Percentiles rank a stretch among this genome's conserved stretches.
phyloP scores from a whole-genome alignment of 2,113 vertebrate species.

The Onychostoma macrolepis region DNA sequence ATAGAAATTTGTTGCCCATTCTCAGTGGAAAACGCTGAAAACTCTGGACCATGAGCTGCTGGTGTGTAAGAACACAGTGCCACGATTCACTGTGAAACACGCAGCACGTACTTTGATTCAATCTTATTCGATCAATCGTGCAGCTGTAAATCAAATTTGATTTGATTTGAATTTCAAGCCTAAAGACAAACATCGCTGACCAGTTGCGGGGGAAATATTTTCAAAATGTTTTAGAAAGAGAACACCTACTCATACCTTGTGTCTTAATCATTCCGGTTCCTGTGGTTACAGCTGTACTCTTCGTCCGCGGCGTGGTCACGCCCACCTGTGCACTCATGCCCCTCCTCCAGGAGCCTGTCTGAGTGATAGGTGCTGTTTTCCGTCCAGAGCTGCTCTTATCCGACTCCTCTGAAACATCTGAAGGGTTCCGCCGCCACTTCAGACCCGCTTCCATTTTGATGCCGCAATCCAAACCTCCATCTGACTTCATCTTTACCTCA shows the following conservation, averaged over 20 bases:
- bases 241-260: constrained; percentile 83
- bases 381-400: constrained; percentile 90
- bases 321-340: constrained; percentile 97
- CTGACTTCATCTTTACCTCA: constrained; percentile 85
- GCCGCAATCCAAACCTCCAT: constrained; percentile 87
- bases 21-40: not conserved
- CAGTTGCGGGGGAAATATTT: not conserved
- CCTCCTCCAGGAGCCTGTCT: constrained; percentile 95
- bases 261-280: constrained; percentile 78
- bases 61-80: not conserved
- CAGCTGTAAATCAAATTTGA: not conserved
- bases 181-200: not conserved
- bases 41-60: not conserved
- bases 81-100: not conserved
- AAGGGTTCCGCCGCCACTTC: constrained; percentile 90
- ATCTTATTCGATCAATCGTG: not conserved
- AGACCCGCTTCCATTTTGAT: constrained; percentile 84
- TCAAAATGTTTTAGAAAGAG: not conserved
- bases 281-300: constrained; percentile 75
- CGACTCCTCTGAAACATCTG: constrained; percentile 92
- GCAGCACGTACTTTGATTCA: not conserved
- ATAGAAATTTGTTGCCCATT: too few relatives aligned
- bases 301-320: constrained; percentile 90
- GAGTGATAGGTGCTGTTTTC: constrained; percentile 85
- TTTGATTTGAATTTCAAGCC: not conserved